Evolutionary conservation across 2,888 invertebrate genomes (phyloP).

Genomic region (Macrosoma leucophasiata): DNA sequence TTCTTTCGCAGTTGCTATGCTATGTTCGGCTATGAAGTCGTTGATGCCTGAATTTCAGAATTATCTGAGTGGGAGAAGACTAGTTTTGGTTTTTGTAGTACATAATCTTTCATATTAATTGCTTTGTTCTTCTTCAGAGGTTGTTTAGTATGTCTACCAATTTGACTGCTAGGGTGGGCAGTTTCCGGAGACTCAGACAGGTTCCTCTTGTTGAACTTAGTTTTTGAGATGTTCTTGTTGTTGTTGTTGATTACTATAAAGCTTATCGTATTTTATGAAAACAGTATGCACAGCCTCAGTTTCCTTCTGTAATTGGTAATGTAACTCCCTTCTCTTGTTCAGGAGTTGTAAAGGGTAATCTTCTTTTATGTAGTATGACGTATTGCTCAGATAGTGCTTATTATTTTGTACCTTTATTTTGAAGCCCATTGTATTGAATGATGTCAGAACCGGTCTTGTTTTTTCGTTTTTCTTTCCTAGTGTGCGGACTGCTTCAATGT

Average conservation of each 20-base stretch:
- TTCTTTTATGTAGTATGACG: no score
- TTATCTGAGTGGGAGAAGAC: background rate
- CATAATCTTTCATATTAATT: slow-evolving; percentile 11
- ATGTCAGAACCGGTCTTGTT: slow-evolving; percentile 20
- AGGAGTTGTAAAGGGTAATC: slow-evolving; percentile 10
- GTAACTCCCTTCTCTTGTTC: slow-evolving; percentile 12
- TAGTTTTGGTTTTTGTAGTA: slow-evolving; percentile 14
- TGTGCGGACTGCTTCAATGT: slow-evolving; percentile 21
- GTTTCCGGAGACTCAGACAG: slow-evolving; percentile 7
- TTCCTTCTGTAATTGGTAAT: slow-evolving; percentile 8
- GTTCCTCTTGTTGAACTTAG: slow-evolving; percentile 12
- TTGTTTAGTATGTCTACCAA: slow-evolving; percentile 5
- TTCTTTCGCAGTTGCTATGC: slow-evolving; percentile 11
- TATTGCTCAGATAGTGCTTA: no score
- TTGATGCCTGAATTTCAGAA: no score
- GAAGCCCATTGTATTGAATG: slow-evolving; percentile 16
- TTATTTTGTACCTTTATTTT: slow-evolving; percentile 17
- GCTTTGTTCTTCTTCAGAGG: slow-evolving; percentile 8
- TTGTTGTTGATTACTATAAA: slow-evolving; percentile 1
- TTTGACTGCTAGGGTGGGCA: background rate
- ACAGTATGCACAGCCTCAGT: slow-evolving; percentile 6
- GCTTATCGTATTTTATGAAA: slow-evolving; percentile 14
- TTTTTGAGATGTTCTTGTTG: background rate
- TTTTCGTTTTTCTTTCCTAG: slow-evolving; percentile 23
- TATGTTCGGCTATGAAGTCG: slow-evolving; percentile 6